A percentile compares a stretch with the other conserved stretches of the same genome.
phyloP scores from a whole-genome alignment of 1,140 invertebrate genomes.

The Sogatella furcifera region DNA sequence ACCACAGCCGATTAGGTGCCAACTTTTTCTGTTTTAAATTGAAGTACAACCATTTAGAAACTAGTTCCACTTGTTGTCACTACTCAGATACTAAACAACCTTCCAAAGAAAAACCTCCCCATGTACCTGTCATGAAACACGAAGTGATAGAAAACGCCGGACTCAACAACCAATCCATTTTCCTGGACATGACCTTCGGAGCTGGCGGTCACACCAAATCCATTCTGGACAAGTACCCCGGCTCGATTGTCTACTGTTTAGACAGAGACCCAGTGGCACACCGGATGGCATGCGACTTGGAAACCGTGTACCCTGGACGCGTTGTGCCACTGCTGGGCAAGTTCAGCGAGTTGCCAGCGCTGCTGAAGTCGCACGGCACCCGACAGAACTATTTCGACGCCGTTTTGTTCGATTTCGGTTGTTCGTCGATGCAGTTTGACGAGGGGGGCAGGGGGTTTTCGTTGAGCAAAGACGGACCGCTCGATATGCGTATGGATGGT shows the following conservation, averaged over 20 bases:
- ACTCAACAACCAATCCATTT: slow-evolving; percentile 43
- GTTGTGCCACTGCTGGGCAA: slow-evolving; percentile 68
- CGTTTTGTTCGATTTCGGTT: slow-evolving; percentile 88
- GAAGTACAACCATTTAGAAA: too few species aligned
- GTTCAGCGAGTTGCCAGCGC: slow-evolving; percentile 73
- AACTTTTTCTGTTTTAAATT: too few species aligned
- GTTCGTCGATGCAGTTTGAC: slow-evolving; percentile 92
- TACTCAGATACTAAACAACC: too few species aligned
- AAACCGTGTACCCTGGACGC: slow-evolving; percentile 51
- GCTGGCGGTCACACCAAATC: slow-evolving; percentile 73
- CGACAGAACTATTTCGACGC: slow-evolving; percentile 62
- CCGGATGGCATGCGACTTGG: slow-evolving; percentile 49
- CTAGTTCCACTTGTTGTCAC: too few species aligned
- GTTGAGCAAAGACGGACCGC: slow-evolving; percentile 66
- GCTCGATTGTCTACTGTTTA: slow-evolving; percentile 59
- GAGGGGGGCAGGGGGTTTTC: slow-evolving; percentile 72
- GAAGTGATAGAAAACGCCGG: slow-evolving; percentile 58
- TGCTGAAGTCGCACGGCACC: slow-evolving; percentile 50
- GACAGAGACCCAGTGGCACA: slow-evolving; percentile 79
- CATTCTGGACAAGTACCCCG: slow-evolving; percentile 43
- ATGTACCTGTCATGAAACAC: slow-evolving; percentile 58
- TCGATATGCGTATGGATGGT: slow-evolving; percentile 95
- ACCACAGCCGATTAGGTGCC: too few species aligned
- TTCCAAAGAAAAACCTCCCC: slow-evolving; percentile 27
- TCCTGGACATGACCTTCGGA: slow-evolving; percentile 90